A percentile compares a stretch with the other conserved stretches of the same genome.
These are phyloP conservation scores for Diplodus puntazzo DNA, from an alignment of 2,797 vertebrate genomes.

Conservation along the genomic window DNA sequence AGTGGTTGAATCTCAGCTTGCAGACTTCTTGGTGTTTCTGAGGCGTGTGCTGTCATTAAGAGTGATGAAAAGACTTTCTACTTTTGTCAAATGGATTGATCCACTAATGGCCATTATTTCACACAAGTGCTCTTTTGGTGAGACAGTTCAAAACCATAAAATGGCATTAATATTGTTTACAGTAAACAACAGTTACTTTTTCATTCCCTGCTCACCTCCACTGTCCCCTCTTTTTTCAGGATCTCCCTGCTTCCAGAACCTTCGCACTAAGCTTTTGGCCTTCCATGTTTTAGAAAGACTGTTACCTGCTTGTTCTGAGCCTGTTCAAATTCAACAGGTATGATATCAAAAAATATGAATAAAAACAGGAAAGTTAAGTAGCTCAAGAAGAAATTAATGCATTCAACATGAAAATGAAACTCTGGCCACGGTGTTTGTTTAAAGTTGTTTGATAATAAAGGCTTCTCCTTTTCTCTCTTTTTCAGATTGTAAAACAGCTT, in stretches of 20 bases:
- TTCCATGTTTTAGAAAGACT: constrained; percentile 88
- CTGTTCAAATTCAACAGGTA: constrained; percentile 84
- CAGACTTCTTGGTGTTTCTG: constrained; percentile 88
- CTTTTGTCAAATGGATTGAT: constrained; percentile 86
- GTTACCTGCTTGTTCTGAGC: constrained; percentile 85
- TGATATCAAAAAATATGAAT: constrained; percentile 14
- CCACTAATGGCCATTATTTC: constrained; percentile 87
- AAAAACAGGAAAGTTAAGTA: background rate
- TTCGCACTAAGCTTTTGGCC: constrained; percentile 87
- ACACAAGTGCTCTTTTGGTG: constrained; percentile 84
- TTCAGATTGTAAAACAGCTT: constrained; percentile 86
- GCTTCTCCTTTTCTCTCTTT: constrained; percentile 8
- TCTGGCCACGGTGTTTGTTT: background rate
- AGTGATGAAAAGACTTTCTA: constrained; percentile 82
- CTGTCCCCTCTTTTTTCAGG: constrained; percentile 63
- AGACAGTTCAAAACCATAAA: background rate
- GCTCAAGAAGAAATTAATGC: background rate
- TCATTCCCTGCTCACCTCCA: background rate
- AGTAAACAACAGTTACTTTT: background rate
- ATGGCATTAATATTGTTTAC: background rate
- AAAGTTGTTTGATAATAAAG: constrained; percentile 1
- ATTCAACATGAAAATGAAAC: background rate
- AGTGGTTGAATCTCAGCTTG: constrained; percentile 86
- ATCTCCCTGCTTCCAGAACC: constrained; percentile 83
- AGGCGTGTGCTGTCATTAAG: constrained; percentile 84